Evolutionary conservation across 2,888 invertebrate genomes (phyloP), one percentile per base, ranked within the genome.

Genomic region (Teleiodes luculella): DNA sequence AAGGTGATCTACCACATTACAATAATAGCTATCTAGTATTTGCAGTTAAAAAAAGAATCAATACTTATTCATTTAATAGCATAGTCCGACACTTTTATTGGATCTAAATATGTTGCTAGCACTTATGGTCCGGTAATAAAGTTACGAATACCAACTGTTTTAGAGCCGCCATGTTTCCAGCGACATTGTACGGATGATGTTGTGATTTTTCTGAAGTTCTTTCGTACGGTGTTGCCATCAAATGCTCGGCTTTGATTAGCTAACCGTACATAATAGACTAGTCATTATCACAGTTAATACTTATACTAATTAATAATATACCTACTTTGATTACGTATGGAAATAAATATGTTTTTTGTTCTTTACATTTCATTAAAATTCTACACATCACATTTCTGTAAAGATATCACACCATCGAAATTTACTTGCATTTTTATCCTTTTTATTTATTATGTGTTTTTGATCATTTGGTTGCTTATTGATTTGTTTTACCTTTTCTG

Each of bases 391-490:
- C 74, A 78, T 74, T 62, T 72, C 58, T 78, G 71, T 78, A 77
- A 76, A 79, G 74, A 79, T 72, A 79, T 87, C 88, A 88, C 87
- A 88, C 88, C 88, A 87, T 87, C 87, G 88, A 86, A 86, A 83
- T 80, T 85, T 86, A 86, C 83, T 78, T 74, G 82, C 85, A 86
- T 86, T 69, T 66, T 66, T 70, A 59, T 71, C 69, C 68, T 71
- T 67, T 72, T 72, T n/a, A n/a, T n/a, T n/a, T 68, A 66, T 57
- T 61, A 65, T 64, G 67, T 70, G 64, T 60, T 65, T 60, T 64
- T 66, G 65, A 65, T 67, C 57, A 51, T 58, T 59, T 65, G 60
- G 57, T 65, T 65, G 61, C 57, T 59, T 62, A 47, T 62, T 63
- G 46, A 55, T 53, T 57, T 60, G 56, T 61, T 33, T 56, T 55